phyloP scores from a whole-genome alignment of 2,888 invertebrate genomes.

The Ornithoptera priamus region DNA sequence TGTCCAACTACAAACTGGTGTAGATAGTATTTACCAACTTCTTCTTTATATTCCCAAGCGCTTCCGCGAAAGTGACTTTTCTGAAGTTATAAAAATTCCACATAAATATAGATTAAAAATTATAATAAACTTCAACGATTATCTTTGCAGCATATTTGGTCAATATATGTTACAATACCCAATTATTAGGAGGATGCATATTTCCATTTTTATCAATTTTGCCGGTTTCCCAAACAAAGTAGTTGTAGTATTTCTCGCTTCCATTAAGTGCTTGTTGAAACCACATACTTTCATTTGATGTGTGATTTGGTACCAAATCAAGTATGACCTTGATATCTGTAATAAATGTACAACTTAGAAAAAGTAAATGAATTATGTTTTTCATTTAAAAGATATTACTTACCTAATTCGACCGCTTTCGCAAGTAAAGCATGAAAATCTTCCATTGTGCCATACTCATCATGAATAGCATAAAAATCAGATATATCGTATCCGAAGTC shows the following conservation, averaged over 20 bases:
- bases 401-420: conserved; percentile 73
- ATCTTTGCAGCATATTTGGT: background rate
- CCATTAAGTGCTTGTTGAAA: conserved; percentile 85
- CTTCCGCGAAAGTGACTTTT: conserved; percentile 82
- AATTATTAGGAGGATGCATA: conserved; percentile 84
- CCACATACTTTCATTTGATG: conserved; percentile 91
- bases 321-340: conserved; percentile 80
- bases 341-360: conserved; percentile 13
- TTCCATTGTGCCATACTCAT: conserved; percentile 85
- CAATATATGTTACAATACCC: conserved; percentile 66
- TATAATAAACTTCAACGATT: background rate
- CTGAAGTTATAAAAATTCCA: conserved; percentile 40
- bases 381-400: conserved; percentile 29
- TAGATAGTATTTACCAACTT: conserved; percentile 84
- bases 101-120: background rate
- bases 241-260: conserved; percentile 83
- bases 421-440: conserved; percentile 83
- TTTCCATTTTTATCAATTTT: conserved; percentile 63
- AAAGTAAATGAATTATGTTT: background rate
- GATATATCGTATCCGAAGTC: conserved; percentile 91
- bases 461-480: conserved; percentile 84
- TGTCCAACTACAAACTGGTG: conserved; percentile 86
- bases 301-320: conserved; percentile 87
- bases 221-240: conserved; percentile 86
- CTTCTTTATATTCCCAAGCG: conserved; percentile 85